A percentile compares a stretch with the other conserved stretches of the same genome.
Evolutionary conservation across 2,888 invertebrate genomes (phyloP).

Genomic region (Choristoneura rosaceana): DNA sequence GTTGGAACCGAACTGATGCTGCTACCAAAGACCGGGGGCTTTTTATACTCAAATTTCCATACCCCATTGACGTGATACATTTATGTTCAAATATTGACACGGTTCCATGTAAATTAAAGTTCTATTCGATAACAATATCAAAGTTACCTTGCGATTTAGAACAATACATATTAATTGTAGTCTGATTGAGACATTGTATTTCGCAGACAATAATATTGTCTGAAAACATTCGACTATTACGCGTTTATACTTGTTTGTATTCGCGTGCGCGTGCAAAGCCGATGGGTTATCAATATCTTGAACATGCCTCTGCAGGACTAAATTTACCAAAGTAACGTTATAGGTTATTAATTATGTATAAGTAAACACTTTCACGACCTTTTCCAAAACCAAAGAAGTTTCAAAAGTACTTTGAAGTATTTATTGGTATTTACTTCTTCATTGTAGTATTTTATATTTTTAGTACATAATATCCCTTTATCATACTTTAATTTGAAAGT

Average conservation of each 20-base stretch:
- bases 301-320: neutral
- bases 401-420: no score
- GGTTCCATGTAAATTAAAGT: slow-evolving; percentile 53
- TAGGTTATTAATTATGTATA: no score
- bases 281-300: no score
- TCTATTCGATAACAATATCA: slow-evolving; percentile 59
- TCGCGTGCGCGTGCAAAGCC: neutral
- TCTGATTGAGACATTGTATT: slow-evolving; percentile 61
- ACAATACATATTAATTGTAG: slow-evolving; percentile 67
- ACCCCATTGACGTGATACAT: slow-evolving; percentile 48
- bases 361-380: no score
- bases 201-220: slow-evolving; percentile 41
- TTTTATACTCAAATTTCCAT: slow-evolving; percentile 67
- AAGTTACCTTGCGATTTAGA: slow-evolving; percentile 54
- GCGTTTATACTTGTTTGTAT: neutral
- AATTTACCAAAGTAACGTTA: no score
- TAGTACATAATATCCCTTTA: no score
- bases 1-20: slow-evolving; percentile 77
- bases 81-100: slow-evolving; percentile 61
- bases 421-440: no score
- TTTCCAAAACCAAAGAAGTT: no score
- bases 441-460: no score
- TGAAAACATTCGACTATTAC: neutral
- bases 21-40: slow-evolving; percentile 45
- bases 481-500: no score